These are phyloP conservation scores for Habroteleia sp. DNA, from an alignment of 2,888 invertebrate genomes.

Conservation along the genomic window DNA sequence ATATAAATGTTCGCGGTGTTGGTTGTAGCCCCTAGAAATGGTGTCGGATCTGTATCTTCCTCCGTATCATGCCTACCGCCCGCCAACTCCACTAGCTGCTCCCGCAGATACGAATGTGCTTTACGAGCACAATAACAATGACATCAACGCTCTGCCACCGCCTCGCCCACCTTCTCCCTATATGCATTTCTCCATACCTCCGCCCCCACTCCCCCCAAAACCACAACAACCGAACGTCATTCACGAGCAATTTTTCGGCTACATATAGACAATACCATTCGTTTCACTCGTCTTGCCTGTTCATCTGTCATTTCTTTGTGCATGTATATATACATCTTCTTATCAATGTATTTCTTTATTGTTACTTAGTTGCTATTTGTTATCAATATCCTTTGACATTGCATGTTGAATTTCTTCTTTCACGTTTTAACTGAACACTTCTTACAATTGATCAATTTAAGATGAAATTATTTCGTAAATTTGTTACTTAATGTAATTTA, in stretches of 20 bases:
- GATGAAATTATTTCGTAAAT: too few relatives aligned
- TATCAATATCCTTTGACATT: background rate
- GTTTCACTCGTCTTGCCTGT: conserved; percentile 18
- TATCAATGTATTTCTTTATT: background rate
- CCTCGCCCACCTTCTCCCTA: conserved; percentile 80
- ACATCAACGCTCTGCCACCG: conserved; percentile 68
- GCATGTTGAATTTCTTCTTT: background rate
- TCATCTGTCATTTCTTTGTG: background rate
- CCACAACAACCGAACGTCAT: conserved; percentile 80
- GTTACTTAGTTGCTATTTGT: background rate
- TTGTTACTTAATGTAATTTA: too few relatives aligned
- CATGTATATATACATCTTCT: background rate
- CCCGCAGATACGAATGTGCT: conserved; percentile 64
- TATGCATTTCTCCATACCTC: conserved; percentile 77
- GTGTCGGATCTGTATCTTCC: conserved; percentile 89
- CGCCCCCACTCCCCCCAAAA: conserved; percentile 77
- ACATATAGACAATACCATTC: conserved; percentile 71
- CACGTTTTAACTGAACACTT: too few relatives aligned
- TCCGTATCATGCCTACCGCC: conserved; percentile 80
- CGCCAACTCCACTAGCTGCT: conserved; percentile 74
- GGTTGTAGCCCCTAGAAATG: conserved; percentile 87
- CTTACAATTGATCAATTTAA: too few relatives aligned
- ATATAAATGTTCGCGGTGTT: conserved; percentile 71
- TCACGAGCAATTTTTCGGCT: conserved; percentile 82
- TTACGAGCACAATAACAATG: conserved; percentile 77